These are phyloP conservation scores for Lucinisca nassula DNA, from an alignment of 2,888 invertebrate genomes.

Conservation along the genomic window DNA sequence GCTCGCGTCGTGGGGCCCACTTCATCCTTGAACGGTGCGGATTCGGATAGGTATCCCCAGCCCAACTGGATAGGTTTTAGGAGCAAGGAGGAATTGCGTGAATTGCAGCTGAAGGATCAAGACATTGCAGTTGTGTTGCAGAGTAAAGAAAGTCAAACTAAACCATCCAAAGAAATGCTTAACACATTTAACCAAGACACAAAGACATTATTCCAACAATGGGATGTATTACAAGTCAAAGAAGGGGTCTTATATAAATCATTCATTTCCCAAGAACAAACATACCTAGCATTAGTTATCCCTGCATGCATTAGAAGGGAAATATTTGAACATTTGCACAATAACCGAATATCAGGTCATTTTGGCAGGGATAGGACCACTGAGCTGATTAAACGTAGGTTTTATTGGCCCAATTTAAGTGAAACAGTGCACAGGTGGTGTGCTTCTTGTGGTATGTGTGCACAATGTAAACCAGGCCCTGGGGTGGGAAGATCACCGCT, in stretches of 20 bases:
- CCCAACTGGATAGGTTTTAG: background rate
- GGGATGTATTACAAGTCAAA: background rate
- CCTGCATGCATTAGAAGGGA: background rate
- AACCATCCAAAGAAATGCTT: background rate
- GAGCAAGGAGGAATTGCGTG: conserved; percentile 10
- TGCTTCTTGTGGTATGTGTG: background rate
- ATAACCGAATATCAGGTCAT: background rate
- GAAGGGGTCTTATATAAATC: background rate
- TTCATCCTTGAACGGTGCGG: background rate
- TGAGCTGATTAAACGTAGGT: background rate
- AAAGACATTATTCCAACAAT: background rate
- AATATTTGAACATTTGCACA: conserved; percentile 1
- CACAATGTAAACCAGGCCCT: background rate
- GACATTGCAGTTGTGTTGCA: background rate
- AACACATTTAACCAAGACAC: background rate
- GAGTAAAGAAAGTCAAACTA: background rate
- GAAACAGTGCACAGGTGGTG: background rate
- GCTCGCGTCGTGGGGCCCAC: background rate
- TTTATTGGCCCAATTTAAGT: background rate
- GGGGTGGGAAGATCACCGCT: background rate
- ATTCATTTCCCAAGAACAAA: background rate
- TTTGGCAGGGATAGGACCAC: background rate
- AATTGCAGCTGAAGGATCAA: background rate
- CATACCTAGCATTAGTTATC: background rate
- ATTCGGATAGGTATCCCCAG: background rate